These are phyloP conservation scores for Philaenus spumarius DNA, from an alignment of 1,140 invertebrate species.

Conservation along the genomic window DNA sequence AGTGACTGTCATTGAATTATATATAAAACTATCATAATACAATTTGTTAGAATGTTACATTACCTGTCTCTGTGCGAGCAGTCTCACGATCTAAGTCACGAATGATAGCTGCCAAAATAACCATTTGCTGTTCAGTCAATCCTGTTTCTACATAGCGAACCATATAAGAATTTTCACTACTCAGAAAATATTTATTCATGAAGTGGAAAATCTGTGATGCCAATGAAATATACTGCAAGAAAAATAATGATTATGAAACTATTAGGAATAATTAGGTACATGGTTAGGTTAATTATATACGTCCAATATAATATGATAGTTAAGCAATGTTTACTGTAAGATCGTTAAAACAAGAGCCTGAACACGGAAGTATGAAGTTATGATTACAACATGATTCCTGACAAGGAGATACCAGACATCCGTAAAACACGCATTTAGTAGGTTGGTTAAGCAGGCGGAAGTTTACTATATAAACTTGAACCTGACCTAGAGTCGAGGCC, in stretches of 20 bases:
- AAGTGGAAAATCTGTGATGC: slow-evolving; percentile 73
- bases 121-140: slow-evolving; percentile 69
- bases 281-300: background rate
- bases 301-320: background rate
- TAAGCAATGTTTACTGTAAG: too few relatives aligned
- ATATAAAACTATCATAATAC: too few relatives aligned
- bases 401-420: background rate
- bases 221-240: slow-evolving; percentile 64
- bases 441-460: too few relatives aligned
- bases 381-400: too few relatives aligned
- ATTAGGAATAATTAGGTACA: too few relatives aligned
- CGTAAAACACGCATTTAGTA: too few relatives aligned
- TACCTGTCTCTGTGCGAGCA: slow-evolving; percentile 68
- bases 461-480: too few relatives aligned
- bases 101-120: slow-evolving; percentile 73
- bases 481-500: too few relatives aligned
- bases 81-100: slow-evolving; percentile 81
- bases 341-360: too few relatives aligned
- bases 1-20: too few relatives aligned
- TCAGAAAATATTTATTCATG: slow-evolving; percentile 61
- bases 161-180: slow-evolving; percentile 51
- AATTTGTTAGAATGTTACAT: too few relatives aligned
- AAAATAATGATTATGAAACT: slow-evolving; percentile 12
- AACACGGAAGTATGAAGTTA: background rate
- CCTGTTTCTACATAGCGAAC: slow-evolving; percentile 52